Percentiles rank a stretch among this genome's conserved stretches.
Conservation (phyloP, 64 coral and sea anemone genomes). For the Stichodactyla helianthus region DNA sequence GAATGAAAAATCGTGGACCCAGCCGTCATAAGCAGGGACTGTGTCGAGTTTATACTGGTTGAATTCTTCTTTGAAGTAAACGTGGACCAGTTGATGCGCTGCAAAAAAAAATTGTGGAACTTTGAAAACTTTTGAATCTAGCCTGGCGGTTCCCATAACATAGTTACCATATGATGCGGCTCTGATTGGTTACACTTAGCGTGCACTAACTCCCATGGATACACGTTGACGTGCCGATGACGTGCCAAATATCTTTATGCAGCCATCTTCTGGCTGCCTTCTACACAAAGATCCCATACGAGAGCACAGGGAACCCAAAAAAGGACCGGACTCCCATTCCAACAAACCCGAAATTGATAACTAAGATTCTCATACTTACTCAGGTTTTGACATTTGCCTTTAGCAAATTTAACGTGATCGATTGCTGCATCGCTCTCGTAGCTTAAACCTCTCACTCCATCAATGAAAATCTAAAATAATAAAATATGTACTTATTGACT, state of each 20-base stretch:
- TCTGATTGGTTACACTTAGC: too few relatives aligned
- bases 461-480: constrained; percentile 45
- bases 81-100: background rate
- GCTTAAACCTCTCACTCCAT: constrained; percentile 10
- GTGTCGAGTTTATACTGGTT: constrained; percentile 44
- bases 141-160: too few relatives aligned
- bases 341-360: background rate
- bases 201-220: too few relatives aligned
- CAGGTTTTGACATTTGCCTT: constrained; percentile 24
- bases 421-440: constrained; percentile 37
- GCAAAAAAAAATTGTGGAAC: background rate
- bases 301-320: too few relatives aligned
- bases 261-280: too few relatives aligned
- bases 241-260: too few relatives aligned
- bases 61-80: constrained; percentile 26
- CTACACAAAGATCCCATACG: too few relatives aligned
- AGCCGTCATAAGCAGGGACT: constrained; percentile 23
- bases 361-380: background rate
- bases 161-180: too few relatives aligned
- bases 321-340: background rate
- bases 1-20: constrained; percentile 50
- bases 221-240: too few relatives aligned
- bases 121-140: too few relatives aligned
- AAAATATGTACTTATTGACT: background rate
- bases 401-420: constrained; percentile 14